These are phyloP conservation scores for Ptilodon capucinus DNA, from an alignment of 2,888 invertebrate genomes.

Conservation along the genomic window DNA sequence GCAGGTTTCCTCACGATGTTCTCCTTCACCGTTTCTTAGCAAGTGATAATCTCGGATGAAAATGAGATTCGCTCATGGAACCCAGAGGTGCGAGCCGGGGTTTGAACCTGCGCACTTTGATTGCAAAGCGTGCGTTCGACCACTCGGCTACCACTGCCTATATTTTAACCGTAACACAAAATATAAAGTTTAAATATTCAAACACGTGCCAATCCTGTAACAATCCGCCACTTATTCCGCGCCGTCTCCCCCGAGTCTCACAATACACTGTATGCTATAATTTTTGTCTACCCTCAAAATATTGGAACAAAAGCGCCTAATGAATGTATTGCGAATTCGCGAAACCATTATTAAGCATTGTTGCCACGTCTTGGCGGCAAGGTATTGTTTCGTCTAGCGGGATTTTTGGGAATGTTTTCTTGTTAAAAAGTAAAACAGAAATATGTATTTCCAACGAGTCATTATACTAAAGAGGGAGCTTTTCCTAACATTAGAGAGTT, in stretches of 20 bases:
- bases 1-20: too few relatives aligned
- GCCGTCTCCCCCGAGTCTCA: slow-evolving; percentile 51
- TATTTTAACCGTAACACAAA: not conserved
- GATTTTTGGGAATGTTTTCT: not conserved
- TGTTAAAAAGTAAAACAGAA: too few relatives aligned
- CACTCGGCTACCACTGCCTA: too few relatives aligned
- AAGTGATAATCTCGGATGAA: too few relatives aligned
- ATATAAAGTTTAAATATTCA: not conserved
- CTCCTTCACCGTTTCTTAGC: too few relatives aligned
- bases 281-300: slow-evolving; percentile 78
- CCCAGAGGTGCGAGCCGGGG: too few relatives aligned
- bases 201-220: slow-evolving; percentile 50
- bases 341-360: slow-evolving; percentile 80
- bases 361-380: slow-evolving; percentile 35
- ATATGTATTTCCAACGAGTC: too few relatives aligned
- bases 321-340: slow-evolving; percentile 78
- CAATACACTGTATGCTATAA: slow-evolving; percentile 80
- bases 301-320: slow-evolving; percentile 78
- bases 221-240: slow-evolving; percentile 68
- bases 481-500: too few relatives aligned
- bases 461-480: too few relatives aligned
- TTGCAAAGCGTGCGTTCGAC: too few relatives aligned
- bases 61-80: too few relatives aligned
- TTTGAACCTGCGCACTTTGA: too few relatives aligned
- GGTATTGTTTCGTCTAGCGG: slow-evolving; percentile 22